These are phyloP conservation scores for Picathartes gymnocephalus DNA, from an alignment of 2,113 vertebrate species.

Conservation along the genomic window DNA sequence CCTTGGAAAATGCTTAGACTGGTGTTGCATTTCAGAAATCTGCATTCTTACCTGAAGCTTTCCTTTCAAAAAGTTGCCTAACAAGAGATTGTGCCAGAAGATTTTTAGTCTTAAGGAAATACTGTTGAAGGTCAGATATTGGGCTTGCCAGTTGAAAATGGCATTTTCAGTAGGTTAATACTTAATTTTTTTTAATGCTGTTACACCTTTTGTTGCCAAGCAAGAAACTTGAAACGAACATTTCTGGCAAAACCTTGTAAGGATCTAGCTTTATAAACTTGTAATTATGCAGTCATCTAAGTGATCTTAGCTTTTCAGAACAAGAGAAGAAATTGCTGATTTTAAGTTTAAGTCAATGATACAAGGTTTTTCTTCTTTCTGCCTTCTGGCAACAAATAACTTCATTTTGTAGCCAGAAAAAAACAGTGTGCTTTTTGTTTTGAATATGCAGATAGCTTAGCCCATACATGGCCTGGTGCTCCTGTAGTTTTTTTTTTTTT, in stretches of 20 bases:
- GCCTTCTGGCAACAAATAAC: not conserved
- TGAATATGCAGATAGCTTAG: not conserved
- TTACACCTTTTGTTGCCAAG: not conserved
- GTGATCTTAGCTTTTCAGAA: not conserved
- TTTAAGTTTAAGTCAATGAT: not conserved
- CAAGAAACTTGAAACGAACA: not conserved
- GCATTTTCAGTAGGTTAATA: not conserved
- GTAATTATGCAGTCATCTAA: not conserved
- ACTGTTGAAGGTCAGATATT: not conserved
- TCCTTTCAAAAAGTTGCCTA: not conserved
- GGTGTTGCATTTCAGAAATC: not conserved
- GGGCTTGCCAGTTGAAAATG: not conserved
- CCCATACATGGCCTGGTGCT: not conserved
- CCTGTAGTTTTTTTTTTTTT: not conserved
- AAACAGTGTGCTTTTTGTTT: not conserved
- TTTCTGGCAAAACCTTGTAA: not conserved
- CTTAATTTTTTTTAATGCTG: not conserved
- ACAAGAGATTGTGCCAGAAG: not conserved
- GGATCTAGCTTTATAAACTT: not conserved
- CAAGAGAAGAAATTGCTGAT: not conserved
- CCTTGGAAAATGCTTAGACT: not conserved
- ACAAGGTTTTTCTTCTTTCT: not conserved
- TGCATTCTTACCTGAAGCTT: not conserved
- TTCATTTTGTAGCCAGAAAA: not conserved
- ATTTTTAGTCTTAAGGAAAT: not conserved